These are phyloP conservation scores for Melipona quadrifasciata DNA, from an alignment of 1,140 invertebrate species.

Conservation along the genomic window DNA sequence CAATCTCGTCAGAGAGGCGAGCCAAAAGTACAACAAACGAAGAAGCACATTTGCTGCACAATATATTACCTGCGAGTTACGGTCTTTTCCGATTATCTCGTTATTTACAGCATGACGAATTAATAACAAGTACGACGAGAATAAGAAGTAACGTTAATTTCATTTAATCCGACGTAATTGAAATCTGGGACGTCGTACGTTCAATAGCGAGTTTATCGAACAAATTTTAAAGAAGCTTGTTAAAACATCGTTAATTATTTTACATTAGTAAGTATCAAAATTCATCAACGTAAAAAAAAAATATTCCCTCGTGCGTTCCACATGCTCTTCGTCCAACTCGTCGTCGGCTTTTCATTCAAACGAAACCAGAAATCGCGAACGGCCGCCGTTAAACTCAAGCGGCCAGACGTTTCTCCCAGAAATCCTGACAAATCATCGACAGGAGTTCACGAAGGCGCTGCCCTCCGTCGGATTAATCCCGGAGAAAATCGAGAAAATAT, in stretches of 20 bases:
- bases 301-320: background rate
- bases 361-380: no score
- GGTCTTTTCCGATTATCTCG: background rate
- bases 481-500: constrained; percentile 20
- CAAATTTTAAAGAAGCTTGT: background rate
- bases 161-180: background rate
- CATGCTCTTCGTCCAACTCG: no score
- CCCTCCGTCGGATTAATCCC: constrained; percentile 45
- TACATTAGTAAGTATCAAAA: no score
- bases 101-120: no score
- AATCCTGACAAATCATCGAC: background rate
- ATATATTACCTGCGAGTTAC: background rate
- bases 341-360: background rate
- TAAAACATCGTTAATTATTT: background rate
- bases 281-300: no score
- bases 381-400: background rate
- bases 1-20: background rate
- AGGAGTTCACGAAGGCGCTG: constrained; percentile 4
- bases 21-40: background rate
- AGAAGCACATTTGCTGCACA: background rate
- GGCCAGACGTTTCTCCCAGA: background rate
- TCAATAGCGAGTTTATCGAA: background rate
- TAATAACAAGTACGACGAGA: background rate
- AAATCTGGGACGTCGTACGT: background rate
- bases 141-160: background rate